phyloP scores from a whole-genome alignment of 2,113 vertebrate genomes.

The Craseonycteris thonglongyai region DNA sequence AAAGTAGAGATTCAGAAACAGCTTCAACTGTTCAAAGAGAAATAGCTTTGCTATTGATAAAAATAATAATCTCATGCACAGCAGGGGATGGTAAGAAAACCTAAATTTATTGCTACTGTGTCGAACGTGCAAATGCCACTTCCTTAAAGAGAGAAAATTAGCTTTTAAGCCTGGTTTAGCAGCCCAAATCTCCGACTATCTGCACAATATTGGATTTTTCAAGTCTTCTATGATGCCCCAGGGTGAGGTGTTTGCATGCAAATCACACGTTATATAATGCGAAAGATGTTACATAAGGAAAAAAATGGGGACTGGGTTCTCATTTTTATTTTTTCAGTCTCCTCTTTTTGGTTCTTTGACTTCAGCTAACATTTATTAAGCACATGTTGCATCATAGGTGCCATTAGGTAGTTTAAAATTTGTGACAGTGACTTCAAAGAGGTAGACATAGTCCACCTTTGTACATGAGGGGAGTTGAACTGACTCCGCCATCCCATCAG shows the following conservation, averaged over 20 bases:
- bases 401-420: background rate
- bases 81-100: constrained; percentile 59
- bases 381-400: background rate
- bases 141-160: constrained; percentile 72
- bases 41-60: constrained; percentile 65
- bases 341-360: background rate
- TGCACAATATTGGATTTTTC: constrained; percentile 69
- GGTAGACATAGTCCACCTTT: background rate
- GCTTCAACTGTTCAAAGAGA: constrained; percentile 23
- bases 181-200: constrained; percentile 57
- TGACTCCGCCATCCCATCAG: background rate
- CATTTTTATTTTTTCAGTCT: background rate
- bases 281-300: constrained; percentile 55
- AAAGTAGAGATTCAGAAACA: constrained; percentile 7
- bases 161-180: constrained; percentile 72
- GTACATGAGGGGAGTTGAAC: background rate
- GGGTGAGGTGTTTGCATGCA: constrained; percentile 62
- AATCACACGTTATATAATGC: constrained; percentile 59
- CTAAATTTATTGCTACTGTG: constrained; percentile 65
- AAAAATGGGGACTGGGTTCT: constrained; percentile 23
- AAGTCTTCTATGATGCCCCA: constrained; percentile 62
- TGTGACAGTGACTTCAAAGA: background rate
- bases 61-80: constrained; percentile 57
- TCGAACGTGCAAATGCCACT: constrained; percentile 66
- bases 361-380: background rate